Conservation (phyloP, 2,888 invertebrate species). For the Fissipunctia ypsillon region DNA sequence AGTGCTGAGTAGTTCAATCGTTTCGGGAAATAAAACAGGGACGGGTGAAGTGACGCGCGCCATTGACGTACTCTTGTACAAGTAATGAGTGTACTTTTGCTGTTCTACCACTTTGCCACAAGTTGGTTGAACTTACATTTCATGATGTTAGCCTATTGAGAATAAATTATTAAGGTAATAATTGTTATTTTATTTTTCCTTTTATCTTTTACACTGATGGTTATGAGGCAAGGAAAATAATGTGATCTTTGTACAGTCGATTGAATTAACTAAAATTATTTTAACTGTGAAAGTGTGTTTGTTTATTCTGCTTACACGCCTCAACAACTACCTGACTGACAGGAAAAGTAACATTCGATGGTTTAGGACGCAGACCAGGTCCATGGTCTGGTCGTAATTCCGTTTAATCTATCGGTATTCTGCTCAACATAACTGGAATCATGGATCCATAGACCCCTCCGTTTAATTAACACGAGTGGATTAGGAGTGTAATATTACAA, state of each 20-base stretch:
- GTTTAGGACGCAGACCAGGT: background rate
- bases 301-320: background rate
- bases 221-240: background rate
- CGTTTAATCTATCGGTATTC: no score
- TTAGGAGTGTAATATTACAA: no score
- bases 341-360: background rate
- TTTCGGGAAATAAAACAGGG: constrained; percentile 35
- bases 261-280: constrained; percentile 33
- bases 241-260: constrained; percentile 26
- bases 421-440: no score
- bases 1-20: constrained; percentile 37
- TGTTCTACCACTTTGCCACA: constrained; percentile 34
- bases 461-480: no score
- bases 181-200: constrained; percentile 49
- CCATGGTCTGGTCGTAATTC: no score
- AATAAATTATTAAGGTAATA: constrained; percentile 67
- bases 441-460: no score
- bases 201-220: constrained; percentile 21
- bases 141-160: constrained; percentile 43
- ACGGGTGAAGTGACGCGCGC: background rate
- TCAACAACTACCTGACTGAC: background rate
- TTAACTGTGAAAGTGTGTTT: constrained; percentile 21
- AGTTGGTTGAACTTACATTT: constrained; percentile 47
- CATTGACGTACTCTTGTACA: constrained; percentile 40
- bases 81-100: constrained; percentile 35